phyloP scores from a whole-genome alignment of 1,140 invertebrate species.

The Pseudomyrmex gracilis region DNA sequence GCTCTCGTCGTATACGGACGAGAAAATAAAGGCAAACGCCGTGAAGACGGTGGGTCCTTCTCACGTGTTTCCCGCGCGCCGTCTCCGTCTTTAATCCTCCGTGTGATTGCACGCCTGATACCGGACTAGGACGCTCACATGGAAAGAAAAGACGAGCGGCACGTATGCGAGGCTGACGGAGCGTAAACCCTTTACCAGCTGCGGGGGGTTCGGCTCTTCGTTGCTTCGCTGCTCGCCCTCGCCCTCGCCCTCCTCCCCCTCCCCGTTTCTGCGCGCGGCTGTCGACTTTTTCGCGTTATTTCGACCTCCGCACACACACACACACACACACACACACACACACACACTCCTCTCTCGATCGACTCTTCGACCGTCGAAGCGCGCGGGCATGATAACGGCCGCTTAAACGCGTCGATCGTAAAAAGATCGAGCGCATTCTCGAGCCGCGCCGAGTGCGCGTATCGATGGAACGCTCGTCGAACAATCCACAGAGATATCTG shows the following conservation, averaged over 20 bases:
- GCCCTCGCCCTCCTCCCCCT: neutral
- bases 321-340: no score
- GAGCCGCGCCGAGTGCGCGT: neutral
- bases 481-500: neutral
- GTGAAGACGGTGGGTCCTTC: slow-evolving; percentile 66
- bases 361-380: slow-evolving; percentile 32
- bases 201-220: slow-evolving; percentile 76
- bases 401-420: slow-evolving; percentile 44
- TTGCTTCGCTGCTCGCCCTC: slow-evolving; percentile 49
- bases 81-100: slow-evolving; percentile 82
- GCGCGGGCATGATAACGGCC: slow-evolving; percentile 17
- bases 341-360: slow-evolving; percentile 17
- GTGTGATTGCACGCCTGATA: slow-evolving; percentile 83
- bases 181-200: slow-evolving; percentile 83
- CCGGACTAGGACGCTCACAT: slow-evolving; percentile 81
- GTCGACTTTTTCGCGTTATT: slow-evolving; percentile 51
- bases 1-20: slow-evolving; percentile 67
- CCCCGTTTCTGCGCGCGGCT: neutral
- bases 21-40: slow-evolving; percentile 82
- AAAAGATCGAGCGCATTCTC: slow-evolving; percentile 25
- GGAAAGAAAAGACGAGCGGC: slow-evolving; percentile 81
- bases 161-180: slow-evolving; percentile 78
- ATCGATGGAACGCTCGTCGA: slow-evolving; percentile 26
- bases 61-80: slow-evolving; percentile 70
- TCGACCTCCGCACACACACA: slow-evolving; percentile 3